Evolutionary conservation across 2,113 vertebrate species (phyloP).

Genomic region (Sylvietta virens): DNA sequence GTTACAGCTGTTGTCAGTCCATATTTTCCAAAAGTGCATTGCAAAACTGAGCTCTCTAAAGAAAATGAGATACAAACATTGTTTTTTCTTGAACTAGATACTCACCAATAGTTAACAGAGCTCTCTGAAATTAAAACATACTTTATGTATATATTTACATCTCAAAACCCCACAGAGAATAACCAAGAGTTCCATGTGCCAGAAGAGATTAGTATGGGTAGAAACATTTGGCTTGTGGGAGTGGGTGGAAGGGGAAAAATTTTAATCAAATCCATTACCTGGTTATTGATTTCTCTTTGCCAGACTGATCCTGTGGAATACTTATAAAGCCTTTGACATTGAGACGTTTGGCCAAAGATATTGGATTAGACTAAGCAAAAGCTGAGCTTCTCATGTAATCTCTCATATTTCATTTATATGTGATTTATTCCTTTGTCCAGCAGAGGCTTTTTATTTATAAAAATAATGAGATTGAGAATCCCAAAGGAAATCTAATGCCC

Average conservation of each 20-base stretch:
- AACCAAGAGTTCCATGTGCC: neutral
- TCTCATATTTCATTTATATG: conserved; percentile 71
- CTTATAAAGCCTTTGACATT: conserved; percentile 75
- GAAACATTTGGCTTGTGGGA: conserved; percentile 50
- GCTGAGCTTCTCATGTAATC: conserved; percentile 58
- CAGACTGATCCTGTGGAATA: conserved; percentile 69
- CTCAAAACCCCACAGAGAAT: neutral
- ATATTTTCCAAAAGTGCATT: neutral
- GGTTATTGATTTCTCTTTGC: conserved; percentile 73
- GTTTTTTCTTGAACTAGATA: neutral
- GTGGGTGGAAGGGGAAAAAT: conserved; percentile 1
- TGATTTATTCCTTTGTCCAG: conserved; percentile 68
- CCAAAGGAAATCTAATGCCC: conserved; percentile 54
- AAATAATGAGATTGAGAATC: conserved; percentile 68
- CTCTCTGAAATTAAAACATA: neutral
- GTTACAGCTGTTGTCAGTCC: too few species aligned
- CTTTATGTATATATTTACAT: neutral
- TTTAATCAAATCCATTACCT: conserved; percentile 77
- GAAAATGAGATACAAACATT: neutral
- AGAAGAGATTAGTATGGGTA: conserved; percentile 49
- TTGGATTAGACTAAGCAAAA: conserved; percentile 71
- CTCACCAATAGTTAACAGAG: neutral
- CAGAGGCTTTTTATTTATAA: conserved; percentile 66
- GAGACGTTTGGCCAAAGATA: conserved; percentile 69
- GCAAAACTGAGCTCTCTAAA: neutral